Base-by-base conservation (phyloP, 2,113 vertebrate species). In the Psilopsiagon aymara region DNA sequence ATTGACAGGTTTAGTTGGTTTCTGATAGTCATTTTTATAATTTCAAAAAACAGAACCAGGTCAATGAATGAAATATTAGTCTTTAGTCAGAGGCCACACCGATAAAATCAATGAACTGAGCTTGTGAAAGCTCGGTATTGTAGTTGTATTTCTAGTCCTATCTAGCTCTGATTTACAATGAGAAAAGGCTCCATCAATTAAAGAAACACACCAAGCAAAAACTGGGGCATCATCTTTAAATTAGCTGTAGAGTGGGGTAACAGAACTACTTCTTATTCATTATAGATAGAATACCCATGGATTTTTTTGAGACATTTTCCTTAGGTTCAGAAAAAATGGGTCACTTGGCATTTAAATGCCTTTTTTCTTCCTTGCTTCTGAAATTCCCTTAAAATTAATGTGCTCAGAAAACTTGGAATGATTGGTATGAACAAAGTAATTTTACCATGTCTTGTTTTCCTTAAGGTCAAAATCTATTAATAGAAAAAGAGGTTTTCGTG, bases 391-490 rank as follows among this genome's bases (percentile, higher is more conserved):
- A 90, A 95, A 97, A 96, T 90, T 93, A 90, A 93, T 84, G 80
- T 68, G 52, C 86, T 94, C 69, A 68, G 95, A 96, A 96, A 91
- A 96, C 88, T 95, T 90, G 77, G 96, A 96, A 93, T 93, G 94
- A 94, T 89, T 90, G 92, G 90, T 90, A 94, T 92, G 95, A 93
- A 66, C 73, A 66, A 91, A 96, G 90, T 94, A 93, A 90, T 96
- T 95, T 95, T 93, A 92, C 90, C 62, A 23, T 91, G 90, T 67
- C 88, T 96, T 97, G 93, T 97, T 96, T 97, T 96, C 93, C 96
- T 96, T 95, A 95, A 96, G 88, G 96, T 97, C 95, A 95, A 95
- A 95, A 92, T 92, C 94, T 96, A 94, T 92, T 96, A 92, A 96
- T 92, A 96, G 96, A 78, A 88, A 90, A 90, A 94, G 82, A 81